Percentiles rank a stretch among this genome's conserved stretches.
These are phyloP conservation scores for Myiagra hebetior DNA, from an alignment of 2,113 vertebrate species.

Conservation along the genomic window DNA sequence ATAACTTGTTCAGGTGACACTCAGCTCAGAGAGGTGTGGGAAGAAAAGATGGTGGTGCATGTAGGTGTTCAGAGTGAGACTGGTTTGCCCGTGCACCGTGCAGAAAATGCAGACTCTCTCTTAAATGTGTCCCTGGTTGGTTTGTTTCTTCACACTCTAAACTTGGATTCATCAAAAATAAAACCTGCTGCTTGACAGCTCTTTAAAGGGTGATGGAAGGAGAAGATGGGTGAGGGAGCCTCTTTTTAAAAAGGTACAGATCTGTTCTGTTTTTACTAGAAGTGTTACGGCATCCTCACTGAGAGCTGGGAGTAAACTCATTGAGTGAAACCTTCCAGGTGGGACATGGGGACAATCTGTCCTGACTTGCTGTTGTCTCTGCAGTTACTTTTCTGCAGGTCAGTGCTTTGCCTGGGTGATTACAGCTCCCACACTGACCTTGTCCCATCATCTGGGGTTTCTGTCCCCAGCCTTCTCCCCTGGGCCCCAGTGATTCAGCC, in stretches of 20 bases:
- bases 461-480: not conserved
- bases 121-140: not conserved
- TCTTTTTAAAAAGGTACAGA: not conserved
- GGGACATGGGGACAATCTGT: not conserved
- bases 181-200: constrained; percentile 9
- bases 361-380: not conserved
- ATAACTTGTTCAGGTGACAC: not conserved
- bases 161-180: constrained; percentile 1
- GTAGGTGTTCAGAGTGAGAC: not conserved
- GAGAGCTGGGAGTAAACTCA: not conserved
- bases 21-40: not conserved
- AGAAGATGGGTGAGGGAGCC: not conserved
- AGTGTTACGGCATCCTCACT: not conserved
- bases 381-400: not conserved
- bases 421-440: not conserved
- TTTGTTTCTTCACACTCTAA: not conserved
- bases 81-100: fast-evolving
- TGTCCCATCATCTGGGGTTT: not conserved
- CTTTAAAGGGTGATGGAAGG: not conserved
- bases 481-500: not conserved
- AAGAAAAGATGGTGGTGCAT: not conserved
- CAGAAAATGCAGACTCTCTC: not conserved
- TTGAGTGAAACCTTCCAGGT: not conserved
- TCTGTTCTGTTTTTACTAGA: not conserved
- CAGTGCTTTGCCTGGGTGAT: not conserved